Evolutionary conservation across 1,140 invertebrate species (phyloP), one percentile per base, ranked within the genome.

Genomic region (Pachyrhynchus sulphureomaculatus): DNA sequence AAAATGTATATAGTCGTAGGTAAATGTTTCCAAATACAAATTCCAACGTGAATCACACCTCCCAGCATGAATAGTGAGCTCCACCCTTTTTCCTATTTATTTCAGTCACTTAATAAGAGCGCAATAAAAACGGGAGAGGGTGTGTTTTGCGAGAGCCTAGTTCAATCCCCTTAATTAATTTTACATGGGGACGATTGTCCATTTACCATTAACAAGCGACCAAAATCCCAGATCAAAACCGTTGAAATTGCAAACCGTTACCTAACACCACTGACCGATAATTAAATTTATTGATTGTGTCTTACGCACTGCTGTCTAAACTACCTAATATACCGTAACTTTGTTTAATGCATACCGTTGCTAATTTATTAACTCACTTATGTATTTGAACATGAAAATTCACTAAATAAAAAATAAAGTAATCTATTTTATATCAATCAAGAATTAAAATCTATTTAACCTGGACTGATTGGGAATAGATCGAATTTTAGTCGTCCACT

Each of bases 141-240:
- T 45, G 42, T 45, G 54, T 41, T 56, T 21, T 23, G 20, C 26
- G 18, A 45, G 39, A 34, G 47, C 29, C 42, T 37, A 47, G 29
- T 21, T 56, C 21, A 56, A 56, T 56, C 42, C 42, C 18, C 29
- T 56, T 45, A 56, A 56, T 56, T 56, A 56, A 45, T 47, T 56
- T 33, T 45, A 56, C 54, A 56, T 47, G 41, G 54, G 8, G 29
- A 36, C 41, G 20, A 45, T 56, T 56, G 41, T 56, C 24, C 54
- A 56, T 47, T 56, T 45, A 56, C 41, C 29, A 45, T 56, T 45
- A 56, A 56, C 54, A 47, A 34, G 26, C 42, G 29, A 45, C 42
- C 41, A 56, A 55, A 55, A 55, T 55, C 52, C 52, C 52, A 55
- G 52, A 52, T 55, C 39, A 55, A 55, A 55, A 42, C 39, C 36